Conservation (phyloP, 2,113 vertebrate species). For the Channa maculata region DNA sequence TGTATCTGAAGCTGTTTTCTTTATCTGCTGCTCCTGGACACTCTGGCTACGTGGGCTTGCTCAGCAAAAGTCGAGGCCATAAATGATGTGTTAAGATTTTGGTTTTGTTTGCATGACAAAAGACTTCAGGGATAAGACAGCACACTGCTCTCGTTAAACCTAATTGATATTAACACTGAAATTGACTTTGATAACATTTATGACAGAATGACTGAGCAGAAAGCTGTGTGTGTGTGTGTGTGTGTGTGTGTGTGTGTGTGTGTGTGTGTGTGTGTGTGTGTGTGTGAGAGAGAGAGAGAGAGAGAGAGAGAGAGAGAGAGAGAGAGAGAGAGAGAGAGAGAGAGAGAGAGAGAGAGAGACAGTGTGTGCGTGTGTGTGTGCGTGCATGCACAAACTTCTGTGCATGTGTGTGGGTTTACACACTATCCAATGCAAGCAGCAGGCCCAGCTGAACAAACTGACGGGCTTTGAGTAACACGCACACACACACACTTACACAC, state of each 20-base stretch:
- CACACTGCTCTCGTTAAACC: neutral
- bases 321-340: too few relatives aligned
- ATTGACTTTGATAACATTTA: slow-evolving; percentile 38
- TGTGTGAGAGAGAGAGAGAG: too few relatives aligned
- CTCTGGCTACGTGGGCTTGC: slow-evolving; percentile 22
- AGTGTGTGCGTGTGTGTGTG: slow-evolving; percentile 4
- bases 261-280: too few relatives aligned
- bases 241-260: slow-evolving; percentile 3
- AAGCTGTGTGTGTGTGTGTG: slow-evolving; percentile 4
- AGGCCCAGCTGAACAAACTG: slow-evolving; percentile 92
- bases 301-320: too few relatives aligned
- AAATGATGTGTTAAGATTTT: slow-evolving; percentile 35
- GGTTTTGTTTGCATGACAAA: slow-evolving; percentile 48
- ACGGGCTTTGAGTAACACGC: slow-evolving; percentile 76
- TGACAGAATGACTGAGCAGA: neutral
- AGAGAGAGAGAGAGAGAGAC: too few relatives aligned
- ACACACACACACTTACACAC: slow-evolving; percentile 67
- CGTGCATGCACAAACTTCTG: slow-evolving; percentile 8
- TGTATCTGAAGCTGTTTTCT: slow-evolving; percentile 44
- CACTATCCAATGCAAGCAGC: slow-evolving; percentile 53
- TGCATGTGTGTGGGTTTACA: slow-evolving; percentile 34
- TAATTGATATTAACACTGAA: slow-evolving; percentile 12
- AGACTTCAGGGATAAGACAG: slow-evolving; percentile 8
- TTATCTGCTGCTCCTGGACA: slow-evolving; percentile 43
- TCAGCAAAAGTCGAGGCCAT: slow-evolving; percentile 55